Evolutionary conservation across 2,888 invertebrate genomes (phyloP).

Genomic region (Rhaphigaster nebulosa): DNA sequence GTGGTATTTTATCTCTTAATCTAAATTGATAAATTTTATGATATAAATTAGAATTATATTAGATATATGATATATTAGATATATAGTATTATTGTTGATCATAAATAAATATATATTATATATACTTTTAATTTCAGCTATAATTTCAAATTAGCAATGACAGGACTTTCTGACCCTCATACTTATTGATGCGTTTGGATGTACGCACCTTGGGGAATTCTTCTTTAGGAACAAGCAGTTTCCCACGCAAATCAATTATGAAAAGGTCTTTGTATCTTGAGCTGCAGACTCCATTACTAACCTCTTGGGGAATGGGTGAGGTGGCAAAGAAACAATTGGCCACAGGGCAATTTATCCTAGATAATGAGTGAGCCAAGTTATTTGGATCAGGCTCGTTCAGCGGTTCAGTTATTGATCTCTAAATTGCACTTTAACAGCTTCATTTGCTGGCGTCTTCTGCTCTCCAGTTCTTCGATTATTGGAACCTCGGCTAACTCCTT

Average conservation of each 20-base stretch:
- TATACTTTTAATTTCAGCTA: too few species aligned
- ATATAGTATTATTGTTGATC: too few species aligned
- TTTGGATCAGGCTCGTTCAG: background rate
- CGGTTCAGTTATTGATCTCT: slow-evolving; percentile 18
- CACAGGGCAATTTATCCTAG: background rate
- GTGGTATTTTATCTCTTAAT: too few species aligned
- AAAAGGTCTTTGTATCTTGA: background rate
- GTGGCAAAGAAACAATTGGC: background rate
- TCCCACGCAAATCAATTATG: background rate
- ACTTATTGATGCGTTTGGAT: background rate
- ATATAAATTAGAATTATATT: too few species aligned
- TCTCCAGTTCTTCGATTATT: background rate
- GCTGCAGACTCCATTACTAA: background rate
- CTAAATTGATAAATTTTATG: too few species aligned
- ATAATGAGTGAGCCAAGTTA: slow-evolving; percentile 12
- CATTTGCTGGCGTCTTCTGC: background rate
- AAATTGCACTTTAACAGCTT: slow-evolving; percentile 38
- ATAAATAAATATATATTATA: too few species aligned
- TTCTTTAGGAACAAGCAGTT: background rate
- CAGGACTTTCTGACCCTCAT: too few species aligned
- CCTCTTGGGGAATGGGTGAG: background rate
- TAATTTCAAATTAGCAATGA: too few species aligned
- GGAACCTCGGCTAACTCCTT: background rate
- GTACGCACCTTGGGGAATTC: background rate
- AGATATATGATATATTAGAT: too few species aligned